A percentile compares a stretch with the other conserved stretches of the same genome.
These are phyloP conservation scores for Drosophila anomelani DNA, from an alignment of 2,888 invertebrate species.

Conservation along the genomic window DNA sequence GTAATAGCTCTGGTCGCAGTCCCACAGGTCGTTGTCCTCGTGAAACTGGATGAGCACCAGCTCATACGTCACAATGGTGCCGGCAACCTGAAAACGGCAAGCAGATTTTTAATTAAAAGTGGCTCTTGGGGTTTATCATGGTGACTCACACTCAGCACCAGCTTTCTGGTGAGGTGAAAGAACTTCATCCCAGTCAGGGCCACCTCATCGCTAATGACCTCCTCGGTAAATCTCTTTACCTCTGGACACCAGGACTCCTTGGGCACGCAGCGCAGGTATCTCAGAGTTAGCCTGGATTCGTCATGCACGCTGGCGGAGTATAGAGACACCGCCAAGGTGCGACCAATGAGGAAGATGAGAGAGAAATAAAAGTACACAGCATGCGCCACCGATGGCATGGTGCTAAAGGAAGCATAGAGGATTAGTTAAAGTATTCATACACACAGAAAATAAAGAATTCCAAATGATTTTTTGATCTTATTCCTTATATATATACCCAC, in stretches of 20 bases:
- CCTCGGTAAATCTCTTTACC: conserved; percentile 84
- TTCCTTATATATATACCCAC: conserved; percentile 58
- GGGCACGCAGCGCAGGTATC: conserved; percentile 85
- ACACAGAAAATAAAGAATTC: neutral
- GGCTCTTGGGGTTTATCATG: no score
- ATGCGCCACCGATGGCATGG: conserved; percentile 82
- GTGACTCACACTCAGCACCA: conserved; percentile 80
- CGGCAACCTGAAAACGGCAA: conserved; percentile 85
- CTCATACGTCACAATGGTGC: conserved; percentile 87
- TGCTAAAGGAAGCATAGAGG: conserved; percentile 55
- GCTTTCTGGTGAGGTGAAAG: conserved; percentile 83
- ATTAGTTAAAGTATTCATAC: neutral
- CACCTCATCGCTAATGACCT: conserved; percentile 82
- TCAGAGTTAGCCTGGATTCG: conserved; percentile 85
- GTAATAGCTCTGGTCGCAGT: conserved; percentile 67
- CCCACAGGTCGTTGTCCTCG: conserved; percentile 79
- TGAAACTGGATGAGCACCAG: conserved; percentile 87
- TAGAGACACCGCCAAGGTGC: conserved; percentile 86
- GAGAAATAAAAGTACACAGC: conserved; percentile 87
- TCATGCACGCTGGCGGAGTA: conserved; percentile 87
- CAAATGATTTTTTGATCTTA: no score
- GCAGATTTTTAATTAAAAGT: neutral
- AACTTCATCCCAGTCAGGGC: conserved; percentile 84
- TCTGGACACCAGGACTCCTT: conserved; percentile 85
- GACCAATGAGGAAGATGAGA: conserved; percentile 86